Percentiles rank a stretch among this genome's conserved stretches.
Conservation (phyloP, 2,113 vertebrate species). For the Halichoerus grypus region DNA sequence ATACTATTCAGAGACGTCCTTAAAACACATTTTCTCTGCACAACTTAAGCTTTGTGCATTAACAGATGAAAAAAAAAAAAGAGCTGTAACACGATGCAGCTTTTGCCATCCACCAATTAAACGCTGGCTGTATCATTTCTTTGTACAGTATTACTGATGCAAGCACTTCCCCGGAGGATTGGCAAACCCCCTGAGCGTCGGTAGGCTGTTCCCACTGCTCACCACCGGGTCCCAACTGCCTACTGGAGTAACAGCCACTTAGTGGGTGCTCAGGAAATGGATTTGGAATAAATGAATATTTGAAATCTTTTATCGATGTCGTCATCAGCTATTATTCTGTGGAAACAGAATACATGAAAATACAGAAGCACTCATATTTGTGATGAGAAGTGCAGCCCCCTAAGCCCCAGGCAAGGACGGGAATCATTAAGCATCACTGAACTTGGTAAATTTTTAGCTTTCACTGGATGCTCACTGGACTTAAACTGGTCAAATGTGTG, state of each 20-base stretch:
- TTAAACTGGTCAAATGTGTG: constrained; percentile 5
- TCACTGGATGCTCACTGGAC: constrained; percentile 5
- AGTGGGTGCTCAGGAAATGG: background rate
- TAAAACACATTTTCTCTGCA: background rate
- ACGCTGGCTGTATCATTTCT: background rate
- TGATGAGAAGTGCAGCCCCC: background rate
- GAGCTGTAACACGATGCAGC: background rate
- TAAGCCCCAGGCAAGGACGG: background rate
- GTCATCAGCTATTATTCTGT: background rate
- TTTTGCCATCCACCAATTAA: background rate
- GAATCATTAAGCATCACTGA: background rate
- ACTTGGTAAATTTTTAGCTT: constrained; percentile 15
- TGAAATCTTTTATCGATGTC: background rate
- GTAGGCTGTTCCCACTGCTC: background rate
- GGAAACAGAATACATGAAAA: constrained; percentile 44
- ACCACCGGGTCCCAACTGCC: background rate
- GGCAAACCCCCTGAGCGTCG: background rate
- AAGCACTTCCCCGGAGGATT: background rate
- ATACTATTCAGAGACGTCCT: background rate
- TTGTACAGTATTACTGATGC: background rate
- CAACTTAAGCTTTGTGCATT: constrained; percentile 10
- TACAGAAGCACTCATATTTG: background rate
- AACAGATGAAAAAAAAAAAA: background rate
- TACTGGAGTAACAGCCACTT: background rate
- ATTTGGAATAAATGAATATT: background rate